Base-by-base conservation (phyloP, 2,888 invertebrate genomes). In the Cosmia trapezina region DNA sequence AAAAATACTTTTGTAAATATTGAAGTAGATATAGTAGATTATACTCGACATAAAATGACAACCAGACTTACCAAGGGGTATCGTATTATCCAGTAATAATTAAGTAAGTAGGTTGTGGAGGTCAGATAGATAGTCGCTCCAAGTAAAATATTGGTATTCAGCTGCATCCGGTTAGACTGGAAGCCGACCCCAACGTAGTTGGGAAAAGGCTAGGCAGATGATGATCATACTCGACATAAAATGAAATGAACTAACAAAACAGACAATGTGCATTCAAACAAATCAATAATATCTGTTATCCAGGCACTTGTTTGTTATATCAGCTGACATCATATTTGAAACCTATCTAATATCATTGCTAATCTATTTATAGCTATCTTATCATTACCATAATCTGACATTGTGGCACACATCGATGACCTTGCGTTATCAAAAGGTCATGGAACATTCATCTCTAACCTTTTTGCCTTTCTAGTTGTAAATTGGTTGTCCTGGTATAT, bases 371-470 rank as follows among this genome's bases (percentile, higher is more conserved):
- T 41, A 70, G 22, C 8, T 57, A 45, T n/a, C 33, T 17, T 78
- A 68, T 69, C 49, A 9, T 54, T 37, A 43, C 41, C 14, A 9
- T 17, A 47, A 80, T 76, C 49, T 73, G 41, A 62, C 45, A 57
- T 57, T 62, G 51, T 62, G 56, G 17, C 71, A 33, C 22, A 61
- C 17, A 78, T 71, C 1, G 19, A 51, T 33, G 41, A 72, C 51
- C 80, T 72, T 47, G 14, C n/a, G 14, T 33, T 79, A 73, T 80
- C 57, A 53, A 22, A 62, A 79, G 41, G 45, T 73, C 41, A 4
- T 17, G n/a, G 9, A 22, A 70, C 33, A 3, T 41, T 51, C 2
- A 37, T 28, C 28, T 57, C 1, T 41, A 37, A 57, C 12, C 43
- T 57, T 5, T 49, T 9, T 19, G 12, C 2, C 8, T 74, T 73